Percentiles rank a stretch among this genome's conserved stretches.
phyloP scores from a whole-genome alignment of 1,140 invertebrate species.

The Planococcus citri region DNA sequence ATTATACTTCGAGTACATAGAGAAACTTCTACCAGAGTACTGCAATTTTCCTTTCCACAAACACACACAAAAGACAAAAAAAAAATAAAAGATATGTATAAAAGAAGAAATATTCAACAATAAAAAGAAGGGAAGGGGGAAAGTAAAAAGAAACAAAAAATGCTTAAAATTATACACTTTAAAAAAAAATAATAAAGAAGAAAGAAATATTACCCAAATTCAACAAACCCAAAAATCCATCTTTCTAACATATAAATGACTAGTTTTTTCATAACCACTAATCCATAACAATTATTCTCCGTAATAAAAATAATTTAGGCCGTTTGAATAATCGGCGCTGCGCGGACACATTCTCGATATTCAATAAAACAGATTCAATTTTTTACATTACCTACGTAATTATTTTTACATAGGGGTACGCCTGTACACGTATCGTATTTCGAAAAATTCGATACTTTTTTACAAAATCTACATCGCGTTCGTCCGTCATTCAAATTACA shows the following conservation, averaged over 20 bases:
- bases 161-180: neutral
- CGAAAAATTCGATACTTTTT: neutral
- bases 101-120: conserved; percentile 10
- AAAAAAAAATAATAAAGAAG: no score
- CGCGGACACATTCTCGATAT: neutral
- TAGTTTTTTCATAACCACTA: conserved; percentile 12
- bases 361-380: no score
- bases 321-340: neutral
- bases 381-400: no score
- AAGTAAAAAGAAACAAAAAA: neutral
- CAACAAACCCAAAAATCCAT: conserved; percentile 16
- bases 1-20: no score
- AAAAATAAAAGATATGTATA: conserved; percentile 8
- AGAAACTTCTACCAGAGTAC: no score
- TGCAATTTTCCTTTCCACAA: no score
- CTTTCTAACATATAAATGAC: conserved; percentile 15
- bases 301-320: neutral
- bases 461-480: neutral
- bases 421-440: no score
- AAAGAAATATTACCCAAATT: conserved; percentile 12
- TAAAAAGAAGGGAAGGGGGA: neutral
- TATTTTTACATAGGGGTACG: no score
- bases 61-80: no score
- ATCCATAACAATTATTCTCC: neutral
- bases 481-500: neutral